Base-by-base conservation (phyloP, 1,140 invertebrate species). In the Pseudobourletiella spinata region DNA sequence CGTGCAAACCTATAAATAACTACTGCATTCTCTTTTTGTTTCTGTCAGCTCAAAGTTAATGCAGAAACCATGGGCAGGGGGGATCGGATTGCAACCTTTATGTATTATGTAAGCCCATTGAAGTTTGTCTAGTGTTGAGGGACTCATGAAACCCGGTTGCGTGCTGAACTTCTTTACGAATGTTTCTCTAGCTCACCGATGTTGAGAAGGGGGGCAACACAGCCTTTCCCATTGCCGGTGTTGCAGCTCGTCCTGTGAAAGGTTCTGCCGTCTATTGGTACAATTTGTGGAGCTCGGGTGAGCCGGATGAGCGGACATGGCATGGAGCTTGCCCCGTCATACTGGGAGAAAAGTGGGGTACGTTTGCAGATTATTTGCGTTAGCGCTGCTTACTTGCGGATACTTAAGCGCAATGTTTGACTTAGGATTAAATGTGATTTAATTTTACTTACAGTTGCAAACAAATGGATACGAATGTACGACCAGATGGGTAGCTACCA, bases 321-420 rank as follows among this genome's bases (percentile, higher is more conserved):
- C 73, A 74, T 46, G 73, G 73, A 14, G 73, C 72, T 2, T 74
- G 73, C 42, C 73, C 73, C 0, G 72, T 74, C 2, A 59, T 73
- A 1, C 58, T 66, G 4, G 73, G 73, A 52, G 64, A 66, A 3
- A 74, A 74, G 64, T 74, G 73, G 73, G 73, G 72, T 74, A 60
- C 8, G n/a, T 46, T 8, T 8, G 4, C n/a, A 20, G 4, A 11
- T 4, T 46, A 3, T 46, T 46, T 46, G 24, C n/a, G n/a, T 39
- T 39, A n/a, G 8, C 35, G n/a, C 35, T 39, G 11, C n/a, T n/a
- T 39, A 39, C n/a, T 39, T n/a, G 11, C 11, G n/a, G n/a, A 39
- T 39, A 39, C n/a, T 39, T 39, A n/a, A 39, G 11, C 11, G n/a
- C n/a, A 46, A 11, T 8, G 3, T 22, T 20, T 46, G 18, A 46